Conservation (phyloP, 1,140 invertebrate species). For the Drosophila littoralis region DNA sequence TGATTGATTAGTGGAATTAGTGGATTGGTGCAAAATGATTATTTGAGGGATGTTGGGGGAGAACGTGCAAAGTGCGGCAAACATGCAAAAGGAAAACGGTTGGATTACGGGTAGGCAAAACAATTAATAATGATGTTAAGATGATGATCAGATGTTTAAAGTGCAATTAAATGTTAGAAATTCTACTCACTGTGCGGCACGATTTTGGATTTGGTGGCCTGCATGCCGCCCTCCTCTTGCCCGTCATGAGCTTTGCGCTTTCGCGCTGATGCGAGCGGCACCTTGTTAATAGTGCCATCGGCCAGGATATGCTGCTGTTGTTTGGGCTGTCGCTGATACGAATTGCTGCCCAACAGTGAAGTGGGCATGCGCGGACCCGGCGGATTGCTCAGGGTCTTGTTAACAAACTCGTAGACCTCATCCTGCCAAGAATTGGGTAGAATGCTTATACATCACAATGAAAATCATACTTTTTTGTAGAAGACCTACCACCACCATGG, state of each 20-base stretch:
- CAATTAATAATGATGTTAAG: not conserved
- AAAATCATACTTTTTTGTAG: not conserved
- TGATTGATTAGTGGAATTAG: slow-evolving; percentile 13
- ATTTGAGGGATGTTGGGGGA: slow-evolving; percentile 8
- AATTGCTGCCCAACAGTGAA: slow-evolving; percentile 37
- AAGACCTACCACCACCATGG: slow-evolving; percentile 88
- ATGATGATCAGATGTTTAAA: not conserved
- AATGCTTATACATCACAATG: not conserved
- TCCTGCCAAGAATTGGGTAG: slow-evolving; percentile 80
- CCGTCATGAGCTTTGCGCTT: slow-evolving; percentile 53
- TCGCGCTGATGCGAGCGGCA: slow-evolving; percentile 40
- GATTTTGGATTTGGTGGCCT: slow-evolving; percentile 59
- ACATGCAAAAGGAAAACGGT: slow-evolving; percentile 26
- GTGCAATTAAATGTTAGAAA: not conserved
- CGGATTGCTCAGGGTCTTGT: slow-evolving; percentile 86
- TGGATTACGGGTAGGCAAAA: slow-evolving; percentile 20
- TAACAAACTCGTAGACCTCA: slow-evolving; percentile 88
- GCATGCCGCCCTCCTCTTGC: slow-evolving; percentile 34
- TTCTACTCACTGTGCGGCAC: slow-evolving; percentile 61
- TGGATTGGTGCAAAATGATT: slow-evolving; percentile 32
- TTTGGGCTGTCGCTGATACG: slow-evolving; percentile 53
- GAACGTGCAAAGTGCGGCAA: slow-evolving; percentile 3
- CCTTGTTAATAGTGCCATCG: slow-evolving; percentile 59
- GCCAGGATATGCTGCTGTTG: slow-evolving; percentile 43
- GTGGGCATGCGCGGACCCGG: slow-evolving; percentile 86